Base-by-base conservation (phyloP, 2,888 invertebrate genomes). In the Mythimna albipuncta region DNA sequence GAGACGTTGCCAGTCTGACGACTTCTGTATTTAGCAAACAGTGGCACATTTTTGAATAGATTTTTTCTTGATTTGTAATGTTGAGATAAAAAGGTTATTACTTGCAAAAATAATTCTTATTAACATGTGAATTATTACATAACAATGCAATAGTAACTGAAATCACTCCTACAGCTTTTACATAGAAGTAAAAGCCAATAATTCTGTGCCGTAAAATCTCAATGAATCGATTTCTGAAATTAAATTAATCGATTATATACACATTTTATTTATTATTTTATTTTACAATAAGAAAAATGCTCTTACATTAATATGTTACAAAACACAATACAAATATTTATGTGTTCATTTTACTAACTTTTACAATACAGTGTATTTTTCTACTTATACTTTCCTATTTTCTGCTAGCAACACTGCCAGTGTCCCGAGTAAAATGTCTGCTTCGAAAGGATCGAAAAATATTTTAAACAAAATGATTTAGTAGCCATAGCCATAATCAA, bases 21-120 rank as follows among this genome's bases (percentile, higher is more conserved):
- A 94, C 95, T 95, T 94, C 94, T 93, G 95, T 93, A 95, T 95
- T 95, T 94, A 95, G 94, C 95, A 93, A 92, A 90, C 89, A 85
- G 90, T 89, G 90, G 91, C 89, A 84, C 79, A 78, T 79, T 72
- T 79, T 80, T 77, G 57, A 65, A 68, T 76, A 68, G 59, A 78
- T 73, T 75, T 69, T 69, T 66, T n/a, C 78, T 82, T 78, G 74
- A 83, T 72, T 73, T 61, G 50, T 70, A 82, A 54, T 69, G 35
- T 47, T 58, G 52, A 52, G 41, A 19, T 54, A 32, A 54, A 59
- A 66, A 75, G 57, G 59, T 64, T 61, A 21, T 54, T 54, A 64
- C 44, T 21, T 55, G 41, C 59, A 44, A 38, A 55, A 35, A 69
- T 57, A 55, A 38, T 13, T 41, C 21, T 13, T 13, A 57, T n/a